Evolutionary conservation across 64 coral and sea anemone species (phyloP), one percentile per base, ranked within the genome.

Genomic region (Pachyseris speciosa): DNA sequence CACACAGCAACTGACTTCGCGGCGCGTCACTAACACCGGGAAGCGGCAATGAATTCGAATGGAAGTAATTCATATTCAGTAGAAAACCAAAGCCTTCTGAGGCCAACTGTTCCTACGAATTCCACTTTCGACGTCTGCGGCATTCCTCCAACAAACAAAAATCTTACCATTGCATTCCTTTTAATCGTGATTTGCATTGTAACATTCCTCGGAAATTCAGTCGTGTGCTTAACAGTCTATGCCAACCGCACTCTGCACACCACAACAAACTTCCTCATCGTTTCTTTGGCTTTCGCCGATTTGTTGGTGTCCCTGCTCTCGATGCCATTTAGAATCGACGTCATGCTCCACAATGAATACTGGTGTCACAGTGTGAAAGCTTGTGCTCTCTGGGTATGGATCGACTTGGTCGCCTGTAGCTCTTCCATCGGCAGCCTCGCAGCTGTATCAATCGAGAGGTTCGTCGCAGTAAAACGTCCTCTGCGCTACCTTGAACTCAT

Each of bases 341-440:
- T 67, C 25, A 89, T 47, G n/a, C n/a, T 96, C 7, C 89, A 63
- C 31, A 84, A 96, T 57, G 52, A 67, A 5, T 47, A 50, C 13
- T 93, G 94, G 94, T 96, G 94, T 42, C 38, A 93, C 37, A 47
- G 65, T 22, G 60, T 69, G 15, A 70, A 72, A 7, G 36, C 75
- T 2, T 96, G 94, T 16, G 94, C 77, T 4, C 83, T 96, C 38
- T 96, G 94, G 94, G 75, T 96, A 57, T 96, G 94, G 94, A 84
- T 87, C 1, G 94, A 96, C 50, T 84, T 91, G 44, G 87, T 89
- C 15, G 90, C 85, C 34, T 96, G 94, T 77, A 93, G 94, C 66
- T 77, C 94, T 27, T 96, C 94, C 2, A 85, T 96, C 19, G 87
- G 88, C 19, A 96, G 92, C 61, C 74, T 96, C 25, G 84, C 94